These are phyloP conservation scores for Myiotriccus ornatus DNA, from an alignment of 2,797 vertebrate genomes.

Conservation along the genomic window DNA sequence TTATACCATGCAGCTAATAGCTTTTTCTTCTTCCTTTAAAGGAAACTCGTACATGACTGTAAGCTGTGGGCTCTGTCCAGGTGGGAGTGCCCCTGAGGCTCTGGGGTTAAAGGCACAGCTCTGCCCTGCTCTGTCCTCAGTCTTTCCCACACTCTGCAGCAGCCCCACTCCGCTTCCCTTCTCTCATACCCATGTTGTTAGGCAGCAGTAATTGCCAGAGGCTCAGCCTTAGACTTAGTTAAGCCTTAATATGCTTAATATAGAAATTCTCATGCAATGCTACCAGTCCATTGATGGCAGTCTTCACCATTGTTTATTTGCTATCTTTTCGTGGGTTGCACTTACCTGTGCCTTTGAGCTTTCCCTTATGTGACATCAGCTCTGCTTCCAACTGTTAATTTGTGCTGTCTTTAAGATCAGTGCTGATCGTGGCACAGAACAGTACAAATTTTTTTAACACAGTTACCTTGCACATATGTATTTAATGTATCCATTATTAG, in stretches of 20 bases:
- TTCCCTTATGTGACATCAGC: neutral
- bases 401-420: neutral
- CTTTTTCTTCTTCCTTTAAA: neutral
- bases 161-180: neutral
- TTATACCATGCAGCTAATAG: neutral
- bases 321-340: neutral
- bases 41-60: rapidly evolving
- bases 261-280: neutral
- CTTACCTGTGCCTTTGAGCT: neutral
- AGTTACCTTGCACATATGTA: neutral
- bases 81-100: neutral
- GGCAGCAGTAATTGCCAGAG: neutral
- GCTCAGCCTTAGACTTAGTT: neutral
- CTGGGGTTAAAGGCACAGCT: neutral
- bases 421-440: neutral
- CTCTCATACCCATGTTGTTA: rapidly evolving
- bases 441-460: neutral
- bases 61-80: neutral
- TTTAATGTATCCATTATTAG: neutral
- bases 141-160: rapidly evolving
- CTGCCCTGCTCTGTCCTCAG: neutral
- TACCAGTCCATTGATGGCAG: neutral
- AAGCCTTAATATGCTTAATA: neutral
- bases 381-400: neutral
- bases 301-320: neutral